Evolutionary conservation across 1,140 invertebrate species (phyloP), one percentile per base, ranked within the genome.

Genomic region (Adelges cooleyi): DNA sequence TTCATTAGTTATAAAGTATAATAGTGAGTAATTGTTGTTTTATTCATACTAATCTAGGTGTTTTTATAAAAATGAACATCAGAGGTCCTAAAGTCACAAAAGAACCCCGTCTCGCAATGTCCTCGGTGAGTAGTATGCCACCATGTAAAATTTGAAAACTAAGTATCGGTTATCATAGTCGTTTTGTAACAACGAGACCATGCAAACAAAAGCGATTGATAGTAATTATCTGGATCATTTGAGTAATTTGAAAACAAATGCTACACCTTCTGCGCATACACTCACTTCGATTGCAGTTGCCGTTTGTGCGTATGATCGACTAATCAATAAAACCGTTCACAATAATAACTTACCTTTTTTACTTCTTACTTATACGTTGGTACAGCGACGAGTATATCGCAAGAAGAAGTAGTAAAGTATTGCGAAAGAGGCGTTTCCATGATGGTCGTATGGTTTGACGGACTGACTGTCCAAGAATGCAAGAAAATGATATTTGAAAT

Each of bases 301-400:
- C 22, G n/a, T 56, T 22, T 3, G 53, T 56, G 27, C 22, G 53
- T 56, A n/a, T n/a, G n/a, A n/a, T n/a, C n/a, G n/a, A n/a, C n/a
- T n/a, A n/a, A n/a, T n/a, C n/a, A n/a, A n/a, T n/a, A n/a, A n/a
- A n/a, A n/a, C n/a, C n/a, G n/a, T n/a, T n/a, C n/a, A n/a, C n/a
- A n/a, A n/a, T n/a, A n/a, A n/a, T n/a, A n/a, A n/a, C n/a, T n/a
- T n/a, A n/a, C n/a, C n/a, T n/a, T n/a, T n/a, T n/a, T n/a, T n/a
- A n/a, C n/a, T n/a, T n/a, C n/a, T n/a, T n/a, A n/a, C n/a, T n/a
- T n/a, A n/a, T n/a, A n/a, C n/a, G n/a, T n/a, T n/a, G n/a, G n/a
- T n/a, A n/a, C 3, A 56, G 53, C 1, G 22, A 8, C 6, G 3
- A 25, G 25, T 15, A 38, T 56, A 9, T 40, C 36, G 8, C 22